These are phyloP conservation scores for Tenebrio molitor DNA, from an alignment of 1,140 invertebrate genomes.

Conservation along the genomic window DNA sequence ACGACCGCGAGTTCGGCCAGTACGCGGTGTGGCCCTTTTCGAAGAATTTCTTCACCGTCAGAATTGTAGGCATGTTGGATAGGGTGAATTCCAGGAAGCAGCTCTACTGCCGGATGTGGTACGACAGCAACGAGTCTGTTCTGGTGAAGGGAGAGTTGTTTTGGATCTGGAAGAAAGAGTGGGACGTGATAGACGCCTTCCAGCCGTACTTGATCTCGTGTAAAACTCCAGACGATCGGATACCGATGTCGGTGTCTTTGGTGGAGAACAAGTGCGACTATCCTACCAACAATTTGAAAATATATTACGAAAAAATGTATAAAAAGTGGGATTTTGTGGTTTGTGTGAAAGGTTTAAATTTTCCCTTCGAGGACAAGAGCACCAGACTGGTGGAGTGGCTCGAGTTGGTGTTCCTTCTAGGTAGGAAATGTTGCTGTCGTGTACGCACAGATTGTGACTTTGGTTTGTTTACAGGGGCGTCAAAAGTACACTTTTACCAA, in stretches of 20 bases:
- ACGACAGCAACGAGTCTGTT: slow-evolving; percentile 75
- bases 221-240: slow-evolving; percentile 79
- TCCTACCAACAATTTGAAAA: slow-evolving; percentile 86
- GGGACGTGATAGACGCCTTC: slow-evolving; percentile 91
- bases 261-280: slow-evolving; percentile 87
- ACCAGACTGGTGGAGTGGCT: slow-evolving; percentile 93
- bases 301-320: slow-evolving; percentile 82
- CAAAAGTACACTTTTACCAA: slow-evolving; percentile 93
- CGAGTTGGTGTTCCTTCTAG: slow-evolving; percentile 82
- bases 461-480: slow-evolving; percentile 75
- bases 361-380: slow-evolving; percentile 89
- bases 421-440: background rate
- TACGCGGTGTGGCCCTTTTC: background rate
- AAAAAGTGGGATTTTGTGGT: slow-evolving; percentile 87
- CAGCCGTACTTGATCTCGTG: slow-evolving; percentile 92
- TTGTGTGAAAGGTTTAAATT: slow-evolving; percentile 93
- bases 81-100: slow-evolving; percentile 83
- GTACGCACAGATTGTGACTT: background rate
- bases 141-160: slow-evolving; percentile 86
- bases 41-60: slow-evolving; percentile 79
- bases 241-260: slow-evolving; percentile 81
- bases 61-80: slow-evolving; percentile 90
- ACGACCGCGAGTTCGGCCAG: slow-evolving; percentile 71
- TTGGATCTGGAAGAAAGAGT: slow-evolving; percentile 92
- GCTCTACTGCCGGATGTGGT: slow-evolving; percentile 88